Base-by-base conservation (phyloP, 2,113 vertebrate species). In the Sphaerodactylus townsendi region DNA sequence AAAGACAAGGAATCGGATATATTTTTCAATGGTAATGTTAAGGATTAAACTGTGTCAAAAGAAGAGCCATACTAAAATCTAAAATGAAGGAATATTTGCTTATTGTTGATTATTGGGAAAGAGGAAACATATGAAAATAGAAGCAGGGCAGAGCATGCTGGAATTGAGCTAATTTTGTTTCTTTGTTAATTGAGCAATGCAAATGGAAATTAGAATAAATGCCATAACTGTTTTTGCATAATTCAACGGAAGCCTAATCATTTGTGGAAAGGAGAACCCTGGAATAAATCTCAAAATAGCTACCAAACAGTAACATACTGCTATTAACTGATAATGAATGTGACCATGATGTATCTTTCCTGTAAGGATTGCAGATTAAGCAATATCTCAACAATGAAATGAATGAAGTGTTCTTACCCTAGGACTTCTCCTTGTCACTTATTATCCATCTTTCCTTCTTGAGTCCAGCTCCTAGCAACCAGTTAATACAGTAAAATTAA, bases 401-500 rank as follows among this genome's bases (percentile, higher is more conserved):
- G 83, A 50, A 73, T 2, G 9, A 72, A 4, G 2, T 78, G 81
- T 3, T 65, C 21, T 79, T 73, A 86, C 80, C 85, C 2, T 62
- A 37, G 28, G 17, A 0, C n/a, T 88, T 90, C 69, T 25, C 71
- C 85, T 7, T 56, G 1, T 91, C 90, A 2, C 1, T 41, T 88
- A 23, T 21, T 89, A 14, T 44, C 1, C 73, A 44, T 79, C 77
- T 85, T 66, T 53, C 19, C 10, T 83, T 21, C 37, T 83, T 80
- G 13, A 78, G 14, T 33, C 30, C 17, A 88, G 25, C 56, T 85
- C 77, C 56, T 88, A 89, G 77, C 33, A 93, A 90, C 65, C 21
- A 78, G 33, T 83, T 85, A 4, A 82, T 93, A 88, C 9, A 70
- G 53, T 86, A 81, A 73, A 75, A 83, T n/a, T 77, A 37, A 91